Evolutionary conservation across 2,797 vertebrate genomes (phyloP), one percentile per base, ranked within the genome.

Genomic region (Aratinga solstitialis): DNA sequence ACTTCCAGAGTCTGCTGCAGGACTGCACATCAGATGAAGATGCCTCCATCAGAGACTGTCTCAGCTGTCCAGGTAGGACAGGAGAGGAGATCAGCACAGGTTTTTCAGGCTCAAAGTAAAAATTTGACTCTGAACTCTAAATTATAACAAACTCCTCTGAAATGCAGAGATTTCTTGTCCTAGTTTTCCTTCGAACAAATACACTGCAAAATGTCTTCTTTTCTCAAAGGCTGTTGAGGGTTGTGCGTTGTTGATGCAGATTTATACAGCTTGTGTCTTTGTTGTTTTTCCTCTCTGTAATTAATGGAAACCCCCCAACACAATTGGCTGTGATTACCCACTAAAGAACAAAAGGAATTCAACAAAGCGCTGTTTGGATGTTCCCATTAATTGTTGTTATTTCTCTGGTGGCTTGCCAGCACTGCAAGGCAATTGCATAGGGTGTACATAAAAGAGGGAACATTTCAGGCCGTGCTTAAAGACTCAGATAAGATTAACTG

Each of bases 401-500:
- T 74, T 59, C 40, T 61, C 23, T 53, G 32, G 69, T 58, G 62
- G 22, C 27, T 58, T 59, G 79, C 79, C 79, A 94, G 21, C 42
- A n/a, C 16, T 36, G 16, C 67, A 36, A 58, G 45, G 38, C 65
- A 47, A 54, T n/a, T 24, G 36, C 56, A 51, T 4, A 67, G 69
- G 43, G 65, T 43, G 59, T 66, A 29, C 34, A 9, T 42, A 45
- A 48, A 72, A 84, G 66, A 74, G 4, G 20, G 77, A 65, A 50
- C 54, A 5, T 86, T 76, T 91, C 75, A 75, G 61, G 61, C 2
- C 1, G 19, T 69, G 40, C 34, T 66, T 69, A 58, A 81, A 89
- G 59, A 23, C 50, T 34, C 40, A 26, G 92, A 90, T 90, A 89
- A 79, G 43, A 90, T 90, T 80, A 22, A 81, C 54, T 86, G 95